These are phyloP conservation scores for Nothocercus nigrocapillus DNA, from an alignment of 2,113 vertebrate genomes.

Conservation along the genomic window DNA sequence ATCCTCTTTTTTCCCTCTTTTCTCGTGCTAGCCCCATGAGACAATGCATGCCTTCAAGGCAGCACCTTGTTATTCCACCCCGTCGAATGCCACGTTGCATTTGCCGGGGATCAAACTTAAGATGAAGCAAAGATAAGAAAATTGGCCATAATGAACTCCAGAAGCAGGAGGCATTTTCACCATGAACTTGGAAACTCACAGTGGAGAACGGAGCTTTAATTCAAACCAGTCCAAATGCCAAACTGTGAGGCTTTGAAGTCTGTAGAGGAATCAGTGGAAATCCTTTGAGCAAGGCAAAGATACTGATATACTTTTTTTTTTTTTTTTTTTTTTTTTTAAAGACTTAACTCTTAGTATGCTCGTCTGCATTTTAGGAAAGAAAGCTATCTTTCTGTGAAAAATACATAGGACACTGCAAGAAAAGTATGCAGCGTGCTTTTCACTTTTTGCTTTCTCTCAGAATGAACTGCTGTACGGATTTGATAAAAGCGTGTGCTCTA, in stretches of 20 bases:
- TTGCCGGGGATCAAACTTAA: slow-evolving; percentile 86
- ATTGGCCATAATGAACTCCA: slow-evolving; percentile 94
- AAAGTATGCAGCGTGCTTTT: background rate
- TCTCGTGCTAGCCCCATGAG: slow-evolving; percentile 55
- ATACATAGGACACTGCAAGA: background rate
- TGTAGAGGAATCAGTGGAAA: slow-evolving; percentile 77
- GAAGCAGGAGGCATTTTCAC: slow-evolving; percentile 85
- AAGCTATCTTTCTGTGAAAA: background rate
- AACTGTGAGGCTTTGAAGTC: slow-evolving; percentile 92
- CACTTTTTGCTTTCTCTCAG: fast-evolving
- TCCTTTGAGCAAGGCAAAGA: slow-evolving; percentile 73
- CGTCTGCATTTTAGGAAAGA: background rate
- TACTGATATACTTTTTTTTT: background rate
- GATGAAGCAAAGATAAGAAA: slow-evolving; percentile 94
- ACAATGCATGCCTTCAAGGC: slow-evolving; percentile 78
- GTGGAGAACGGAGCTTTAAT: slow-evolving; percentile 88
- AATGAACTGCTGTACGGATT: background rate
- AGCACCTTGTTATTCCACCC: slow-evolving; percentile 82
- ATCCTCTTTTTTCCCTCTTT: slow-evolving; percentile 41
- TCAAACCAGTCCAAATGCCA: slow-evolving; percentile 88
- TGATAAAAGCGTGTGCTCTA: background rate
- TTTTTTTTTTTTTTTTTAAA: background rate
- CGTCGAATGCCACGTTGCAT: slow-evolving; percentile 87
- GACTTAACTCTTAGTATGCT: slow-evolving; percentile 23
- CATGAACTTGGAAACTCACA: slow-evolving; percentile 84